Evolutionary conservation across 2,888 invertebrate genomes (phyloP), one percentile per base, ranked within the genome.

Genomic region (Isoperla grammatica): DNA sequence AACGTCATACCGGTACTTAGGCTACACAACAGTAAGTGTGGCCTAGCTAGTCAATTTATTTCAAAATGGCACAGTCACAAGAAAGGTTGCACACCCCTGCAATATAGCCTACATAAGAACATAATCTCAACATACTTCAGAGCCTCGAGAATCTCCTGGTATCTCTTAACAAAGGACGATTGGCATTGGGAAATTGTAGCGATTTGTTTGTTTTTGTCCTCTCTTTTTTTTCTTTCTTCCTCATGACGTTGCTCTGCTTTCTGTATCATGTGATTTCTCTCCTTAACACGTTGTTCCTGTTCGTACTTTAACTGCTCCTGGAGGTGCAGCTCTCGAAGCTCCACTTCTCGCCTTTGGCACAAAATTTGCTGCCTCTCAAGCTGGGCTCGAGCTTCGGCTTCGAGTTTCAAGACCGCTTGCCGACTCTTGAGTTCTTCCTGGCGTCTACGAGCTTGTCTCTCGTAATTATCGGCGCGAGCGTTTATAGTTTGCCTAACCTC

Each of bases 191-290:
- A 59, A 39, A 67, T 61, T 55, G 63, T 63, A 40, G 66, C 64
- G 6, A 65, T 55, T 15, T 43, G 49, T 42, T 50, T 58, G 23
- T 73, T 69, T 61, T 70, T 71, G n/a, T 61, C 59, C 13, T 45
- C 40, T 11, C 56, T 17, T 42, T 49, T 60, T 39, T 53, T 48
- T 23, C 19, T 56, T 9, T 58, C 59, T 48, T 62, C 57, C 20
- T 64, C 60, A 37, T 37, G 37, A 39, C 8, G 37, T 20, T 39
- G 53, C 3, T 56, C 55, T 53, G 54, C 57, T 22, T 58, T 60
- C 46, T 55, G 15, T 6, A 45, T 45, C 45, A 45, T 15, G 9
- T 17, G 45, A 17, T 17, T 13, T 17, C 45, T 45, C 45, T 45
- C 59, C 49, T 61, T 43, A 5, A 56, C 56, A 50, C 56, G 59